Percentiles rank a stretch among this genome's conserved stretches.
Evolutionary conservation across 2,888 invertebrate genomes (phyloP).

Genomic region (Cheilosia impressa): DNA sequence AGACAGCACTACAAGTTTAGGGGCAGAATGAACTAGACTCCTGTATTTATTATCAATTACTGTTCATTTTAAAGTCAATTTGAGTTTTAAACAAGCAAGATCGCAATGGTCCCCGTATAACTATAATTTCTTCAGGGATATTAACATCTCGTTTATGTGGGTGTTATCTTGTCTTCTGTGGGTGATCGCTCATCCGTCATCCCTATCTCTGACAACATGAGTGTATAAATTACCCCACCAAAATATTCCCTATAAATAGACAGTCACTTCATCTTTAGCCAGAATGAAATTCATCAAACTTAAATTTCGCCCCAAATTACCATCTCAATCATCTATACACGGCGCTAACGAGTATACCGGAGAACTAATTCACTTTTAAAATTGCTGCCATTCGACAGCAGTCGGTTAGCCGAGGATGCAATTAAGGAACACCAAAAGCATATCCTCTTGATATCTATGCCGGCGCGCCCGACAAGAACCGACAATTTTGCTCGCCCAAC

Average conservation of each 20-base stretch:
- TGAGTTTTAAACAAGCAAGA: too few relatives aligned
- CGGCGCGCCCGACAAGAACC: constrained; percentile 12
- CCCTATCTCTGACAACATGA: too few relatives aligned
- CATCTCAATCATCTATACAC: constrained; percentile 49
- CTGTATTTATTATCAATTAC: too few relatives aligned
- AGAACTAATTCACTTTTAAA: constrained; percentile 55
- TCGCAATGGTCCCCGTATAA: too few relatives aligned
- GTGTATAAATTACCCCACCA: not conserved
- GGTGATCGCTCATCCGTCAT: too few relatives aligned
- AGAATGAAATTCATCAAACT: constrained; percentile 44
- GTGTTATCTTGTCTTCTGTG: too few relatives aligned
- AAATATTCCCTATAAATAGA: not conserved
- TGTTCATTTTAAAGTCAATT: too few relatives aligned
- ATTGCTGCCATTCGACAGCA: constrained; percentile 47
- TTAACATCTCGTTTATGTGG: too few relatives aligned
- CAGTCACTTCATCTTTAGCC: not conserved
- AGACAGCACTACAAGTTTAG: too few relatives aligned
- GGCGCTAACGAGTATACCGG: constrained; percentile 23
- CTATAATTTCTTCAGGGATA: too few relatives aligned
- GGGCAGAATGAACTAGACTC: too few relatives aligned
- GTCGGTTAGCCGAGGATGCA: constrained; percentile 57
- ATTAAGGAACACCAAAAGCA: constrained; percentile 60
- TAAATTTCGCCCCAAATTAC: constrained; percentile 38
- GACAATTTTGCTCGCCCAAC: constrained; percentile 17
- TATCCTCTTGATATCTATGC: constrained; percentile 30